A percentile compares a stretch with the other conserved stretches of the same genome.
These are phyloP conservation scores for Nothura maculosa DNA, from an alignment of 2,797 vertebrate species.

Conservation along the genomic window DNA sequence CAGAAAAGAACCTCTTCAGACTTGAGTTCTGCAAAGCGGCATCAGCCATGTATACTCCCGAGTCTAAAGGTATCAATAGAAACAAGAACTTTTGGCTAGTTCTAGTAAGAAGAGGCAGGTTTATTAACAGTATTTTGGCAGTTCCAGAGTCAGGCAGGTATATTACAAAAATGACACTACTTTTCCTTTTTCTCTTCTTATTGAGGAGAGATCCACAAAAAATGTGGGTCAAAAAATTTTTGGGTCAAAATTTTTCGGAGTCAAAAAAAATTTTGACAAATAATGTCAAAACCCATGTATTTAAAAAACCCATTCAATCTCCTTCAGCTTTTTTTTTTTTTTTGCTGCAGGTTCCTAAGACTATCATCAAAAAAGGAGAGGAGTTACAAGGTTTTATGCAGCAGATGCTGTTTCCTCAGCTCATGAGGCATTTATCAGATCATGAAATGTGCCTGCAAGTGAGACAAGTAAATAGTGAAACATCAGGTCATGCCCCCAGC, in stretches of 20 bases:
- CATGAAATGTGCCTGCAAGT: background rate
- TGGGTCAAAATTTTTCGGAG: no score
- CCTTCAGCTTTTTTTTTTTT: background rate
- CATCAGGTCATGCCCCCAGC: background rate
- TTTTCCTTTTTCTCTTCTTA: background rate
- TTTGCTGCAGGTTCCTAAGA: background rate
- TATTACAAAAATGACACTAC: rapidly evolving
- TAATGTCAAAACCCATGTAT: background rate
- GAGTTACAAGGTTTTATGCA: background rate
- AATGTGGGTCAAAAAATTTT: no score
- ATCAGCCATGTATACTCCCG: background rate
- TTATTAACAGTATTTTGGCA: background rate
- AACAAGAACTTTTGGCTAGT: background rate
- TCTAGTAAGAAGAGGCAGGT: background rate
- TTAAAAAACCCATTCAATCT: background rate
- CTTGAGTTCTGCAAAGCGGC: background rate
- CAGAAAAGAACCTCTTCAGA: constrained; percentile 36
- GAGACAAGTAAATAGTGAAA: background rate
- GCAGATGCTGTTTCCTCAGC: background rate
- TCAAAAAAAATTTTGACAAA: no score
- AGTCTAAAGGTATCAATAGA: background rate
- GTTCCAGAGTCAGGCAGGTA: background rate
- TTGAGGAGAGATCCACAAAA: no score
- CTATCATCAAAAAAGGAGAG: background rate
- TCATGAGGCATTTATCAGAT: background rate